phyloP scores from a whole-genome alignment of 1,140 invertebrate species.

The Littorina saxatilis region DNA sequence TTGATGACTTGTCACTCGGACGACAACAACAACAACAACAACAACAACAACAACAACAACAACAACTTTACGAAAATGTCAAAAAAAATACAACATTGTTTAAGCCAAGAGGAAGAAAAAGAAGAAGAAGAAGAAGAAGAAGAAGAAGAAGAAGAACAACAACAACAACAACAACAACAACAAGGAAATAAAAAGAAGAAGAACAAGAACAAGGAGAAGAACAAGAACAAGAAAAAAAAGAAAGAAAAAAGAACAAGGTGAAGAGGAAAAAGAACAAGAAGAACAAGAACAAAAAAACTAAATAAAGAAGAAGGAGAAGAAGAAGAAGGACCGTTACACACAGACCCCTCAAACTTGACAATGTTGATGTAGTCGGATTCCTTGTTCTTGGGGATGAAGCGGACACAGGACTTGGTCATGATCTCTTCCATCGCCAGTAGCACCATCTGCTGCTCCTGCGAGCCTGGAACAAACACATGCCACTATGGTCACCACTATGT shows the following conservation, averaged over 20 bases:
- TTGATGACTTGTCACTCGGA: too few relatives aligned
- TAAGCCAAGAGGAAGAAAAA: background rate
- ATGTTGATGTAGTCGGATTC: conserved; percentile 94
- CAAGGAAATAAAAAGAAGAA: background rate
- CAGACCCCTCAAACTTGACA: conserved; percentile 94
- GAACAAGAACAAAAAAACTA: too few relatives aligned
- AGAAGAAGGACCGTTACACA: too few relatives aligned
- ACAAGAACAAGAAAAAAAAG: background rate
- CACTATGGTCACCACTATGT: background rate
- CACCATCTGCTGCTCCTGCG: conserved; percentile 35
- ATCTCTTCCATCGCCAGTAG: conserved; percentile 99
- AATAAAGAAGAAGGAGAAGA: too few relatives aligned
- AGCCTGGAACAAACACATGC: conserved; percentile 33
- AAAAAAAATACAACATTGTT: too few relatives aligned
- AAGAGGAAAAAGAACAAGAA: too few relatives aligned
- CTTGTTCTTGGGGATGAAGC: conserved; percentile 93
- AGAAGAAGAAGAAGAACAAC: background rate
- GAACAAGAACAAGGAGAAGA: background rate
- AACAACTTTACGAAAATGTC: too few relatives aligned
- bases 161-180: background rate
- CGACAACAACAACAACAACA: too few relatives aligned
- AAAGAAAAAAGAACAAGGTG: too few relatives aligned
- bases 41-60: too few relatives aligned
- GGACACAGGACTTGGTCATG: conserved; percentile 86
- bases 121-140: background rate